Conservation (phyloP, 2,113 vertebrate genomes). For the Cyanocitta stelleri region DNA sequence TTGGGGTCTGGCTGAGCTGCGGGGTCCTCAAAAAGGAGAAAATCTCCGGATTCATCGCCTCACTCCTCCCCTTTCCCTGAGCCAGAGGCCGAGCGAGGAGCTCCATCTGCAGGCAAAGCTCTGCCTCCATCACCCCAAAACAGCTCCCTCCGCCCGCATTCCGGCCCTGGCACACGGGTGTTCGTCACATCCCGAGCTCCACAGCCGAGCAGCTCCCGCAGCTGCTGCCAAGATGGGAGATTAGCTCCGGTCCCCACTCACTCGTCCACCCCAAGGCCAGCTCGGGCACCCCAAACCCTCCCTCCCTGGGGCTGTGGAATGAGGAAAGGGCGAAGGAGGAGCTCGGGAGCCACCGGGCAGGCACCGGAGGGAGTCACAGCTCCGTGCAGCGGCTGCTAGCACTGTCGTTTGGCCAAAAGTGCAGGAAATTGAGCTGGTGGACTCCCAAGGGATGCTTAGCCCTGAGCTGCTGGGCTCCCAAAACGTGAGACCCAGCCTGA, state of each 20-base stretch:
- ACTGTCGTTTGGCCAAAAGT: rapidly evolving
- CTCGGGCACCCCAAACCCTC: not conserved
- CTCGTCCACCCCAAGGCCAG: not conserved
- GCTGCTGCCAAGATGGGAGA: not conserved
- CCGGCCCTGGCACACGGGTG: not conserved
- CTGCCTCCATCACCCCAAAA: not conserved
- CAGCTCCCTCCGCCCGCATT: rapidly evolving
- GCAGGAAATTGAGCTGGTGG: rapidly evolving
- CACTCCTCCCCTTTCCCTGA: not conserved
- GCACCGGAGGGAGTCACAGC: slow-evolving; percentile 24
- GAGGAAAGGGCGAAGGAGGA: rapidly evolving
- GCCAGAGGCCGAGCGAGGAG: not conserved
- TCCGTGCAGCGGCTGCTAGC: rapidly evolving
- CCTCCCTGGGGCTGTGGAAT: not conserved
- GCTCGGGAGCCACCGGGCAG: not conserved
- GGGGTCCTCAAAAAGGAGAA: not conserved
- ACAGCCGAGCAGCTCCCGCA: rapidly evolving
- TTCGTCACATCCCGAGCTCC: not conserved
- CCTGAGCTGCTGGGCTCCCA: not conserved
- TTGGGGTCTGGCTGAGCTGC: not conserved
- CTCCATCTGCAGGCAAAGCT: slow-evolving; percentile 40
- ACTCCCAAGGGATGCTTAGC: not conserved
- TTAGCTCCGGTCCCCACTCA: rapidly evolving
- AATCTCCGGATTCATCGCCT: not conserved
- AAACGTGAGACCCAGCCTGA: not conserved